These are phyloP conservation scores for Epinotia bilunana DNA, from an alignment of 2,888 invertebrate species.

Conservation along the genomic window DNA sequence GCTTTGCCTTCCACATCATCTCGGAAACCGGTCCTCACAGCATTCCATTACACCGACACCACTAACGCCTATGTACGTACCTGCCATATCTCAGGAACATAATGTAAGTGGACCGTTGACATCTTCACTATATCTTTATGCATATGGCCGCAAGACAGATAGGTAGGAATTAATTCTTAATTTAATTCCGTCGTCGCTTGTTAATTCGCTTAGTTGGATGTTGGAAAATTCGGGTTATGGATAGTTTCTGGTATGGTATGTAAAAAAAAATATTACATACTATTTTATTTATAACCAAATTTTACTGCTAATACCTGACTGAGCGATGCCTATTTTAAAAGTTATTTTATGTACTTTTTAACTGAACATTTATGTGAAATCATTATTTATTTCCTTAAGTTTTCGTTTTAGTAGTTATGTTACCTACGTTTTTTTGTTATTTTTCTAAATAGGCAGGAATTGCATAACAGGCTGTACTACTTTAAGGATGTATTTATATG, in stretches of 20 bases:
- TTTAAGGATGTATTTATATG: too few species aligned
- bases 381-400: too few species aligned
- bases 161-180: slow-evolving; percentile 36
- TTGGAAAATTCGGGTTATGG: not conserved
- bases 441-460: too few species aligned
- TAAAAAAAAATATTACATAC: not conserved
- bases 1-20: slow-evolving; percentile 54
- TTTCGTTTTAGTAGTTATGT: not conserved
- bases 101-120: slow-evolving; percentile 70
- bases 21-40: slow-evolving; percentile 60
- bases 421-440: not conserved
- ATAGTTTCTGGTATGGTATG: slow-evolving; percentile 10
- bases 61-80: slow-evolving; percentile 73
- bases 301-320: not conserved
- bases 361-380: not conserved
- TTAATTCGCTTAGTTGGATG: slow-evolving; percentile 26
- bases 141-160: slow-evolving; percentile 32
- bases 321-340: not conserved
- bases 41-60: slow-evolving; percentile 79
- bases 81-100: slow-evolving; percentile 63
- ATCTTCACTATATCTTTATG: slow-evolving; percentile 54
- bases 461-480: too few species aligned
- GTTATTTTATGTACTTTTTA: not conserved
- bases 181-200: slow-evolving; percentile 41
- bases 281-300: not conserved